These are phyloP conservation scores for Parotocinclus haroldoi DNA, from an alignment of 2,797 vertebrate species.

Conservation along the genomic window DNA sequence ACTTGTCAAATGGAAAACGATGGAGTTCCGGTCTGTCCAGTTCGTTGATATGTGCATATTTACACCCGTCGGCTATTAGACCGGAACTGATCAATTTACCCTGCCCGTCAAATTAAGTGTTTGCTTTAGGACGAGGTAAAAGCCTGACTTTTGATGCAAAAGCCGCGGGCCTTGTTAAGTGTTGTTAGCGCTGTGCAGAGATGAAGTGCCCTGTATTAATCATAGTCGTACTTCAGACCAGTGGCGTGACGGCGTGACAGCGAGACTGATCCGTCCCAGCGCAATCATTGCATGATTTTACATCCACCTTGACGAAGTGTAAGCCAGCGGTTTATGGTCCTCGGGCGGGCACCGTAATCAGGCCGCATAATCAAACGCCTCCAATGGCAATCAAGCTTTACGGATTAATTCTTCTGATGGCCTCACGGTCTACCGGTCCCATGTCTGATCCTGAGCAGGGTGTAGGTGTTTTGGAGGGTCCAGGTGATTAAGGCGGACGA, in stretches of 20 bases:
- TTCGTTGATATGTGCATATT: too few relatives aligned
- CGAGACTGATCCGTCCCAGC: slow-evolving; percentile 74
- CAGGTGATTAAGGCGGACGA: slow-evolving; percentile 78
- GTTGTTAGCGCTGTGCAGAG: slow-evolving; percentile 56
- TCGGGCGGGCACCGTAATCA: slow-evolving; percentile 79
- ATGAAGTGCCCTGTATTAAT: slow-evolving; percentile 80
- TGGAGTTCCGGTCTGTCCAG: too few relatives aligned
- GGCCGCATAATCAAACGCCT: slow-evolving; percentile 76
- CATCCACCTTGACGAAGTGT: slow-evolving; percentile 72
- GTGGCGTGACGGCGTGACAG: slow-evolving; percentile 68
- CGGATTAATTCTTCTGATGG: slow-evolving; percentile 77
- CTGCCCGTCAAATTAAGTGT: slow-evolving; percentile 51
- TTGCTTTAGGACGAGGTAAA: slow-evolving; percentile 49
- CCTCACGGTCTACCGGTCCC: slow-evolving; percentile 62
- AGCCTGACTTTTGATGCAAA: slow-evolving; percentile 42
- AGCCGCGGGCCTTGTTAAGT: slow-evolving; percentile 55
- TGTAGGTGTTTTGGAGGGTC: slow-evolving; percentile 83
- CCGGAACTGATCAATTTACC: slow-evolving; percentile 27
- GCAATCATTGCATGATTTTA: slow-evolving; percentile 80
- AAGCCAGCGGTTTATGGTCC: slow-evolving; percentile 63
- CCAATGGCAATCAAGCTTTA: slow-evolving; percentile 78
- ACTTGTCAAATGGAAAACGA: too few relatives aligned
- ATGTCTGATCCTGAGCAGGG: slow-evolving; percentile 78
- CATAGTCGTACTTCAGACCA: slow-evolving; percentile 78
- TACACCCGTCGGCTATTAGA: not conserved